Base-by-base conservation (phyloP, 2,888 invertebrate genomes). In the Hedychridium roseum region DNA sequence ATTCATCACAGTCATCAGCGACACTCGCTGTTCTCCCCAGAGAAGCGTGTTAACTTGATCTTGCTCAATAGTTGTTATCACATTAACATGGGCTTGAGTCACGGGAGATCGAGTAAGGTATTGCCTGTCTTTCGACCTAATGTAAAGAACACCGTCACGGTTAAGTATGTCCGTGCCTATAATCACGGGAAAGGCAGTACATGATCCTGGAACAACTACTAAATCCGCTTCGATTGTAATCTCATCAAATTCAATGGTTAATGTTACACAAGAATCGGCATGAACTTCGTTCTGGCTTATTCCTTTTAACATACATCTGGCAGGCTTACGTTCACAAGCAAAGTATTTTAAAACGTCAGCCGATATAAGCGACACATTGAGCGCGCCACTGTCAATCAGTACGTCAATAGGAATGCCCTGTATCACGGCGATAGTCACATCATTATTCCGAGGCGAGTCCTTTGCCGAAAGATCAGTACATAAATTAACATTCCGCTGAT, bases 301-400 rank as follows among this genome's bases (percentile, higher is more conserved):
- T 11, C 30, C 30, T 11, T 28, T 28, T 28, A 28, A 9, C 11
- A 28, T 7, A 3, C 30, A 28, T n/a, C 11, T 7, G 11, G 11
- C 11, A 28, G 30, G 30, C 11, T 28, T 4, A n/a, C n/a, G 12
- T 9, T 40, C n/a, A 12, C 30, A 16, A 17, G 26, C 14, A 30
- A 40, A 17, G 12, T 40, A n/a, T 14, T 40, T 40, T 9, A 40
- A 6, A 2, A 30, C 7, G n/a, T 17, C 17, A n/a, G 30, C 28
- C 2, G 30, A 40, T n/a, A 30, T 17, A 3, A 40, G 18, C 2
- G 40, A 40, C 9, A 40, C 26, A 2, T 27, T 17, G 11, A 28
- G 11, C 3, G 40, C 21, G n/a, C 40, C 40, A 18, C 40, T 40
- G 18, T 40, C 40, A 5, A 40, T 40, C 9, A 40, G 18, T 16